Percentiles rank a stretch among this genome's conserved stretches.
phyloP scores from a whole-genome alignment of 1,140 invertebrate genomes.

The Drosophila tropicalis region DNA sequence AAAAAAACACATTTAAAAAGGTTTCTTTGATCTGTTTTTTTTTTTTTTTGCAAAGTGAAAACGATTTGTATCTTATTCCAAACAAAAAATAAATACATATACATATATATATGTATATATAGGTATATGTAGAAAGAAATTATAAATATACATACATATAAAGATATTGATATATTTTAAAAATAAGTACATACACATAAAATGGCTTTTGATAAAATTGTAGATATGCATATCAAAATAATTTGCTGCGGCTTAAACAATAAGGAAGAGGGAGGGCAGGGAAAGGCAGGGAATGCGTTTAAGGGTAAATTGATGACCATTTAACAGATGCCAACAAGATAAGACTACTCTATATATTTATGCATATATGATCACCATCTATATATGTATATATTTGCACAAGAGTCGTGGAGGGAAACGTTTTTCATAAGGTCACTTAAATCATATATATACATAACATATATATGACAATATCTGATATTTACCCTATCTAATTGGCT shows the following conservation, averaged over 20 bases:
- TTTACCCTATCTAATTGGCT: constrained; percentile 8
- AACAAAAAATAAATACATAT: not conserved
- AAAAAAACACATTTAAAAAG: not conserved
- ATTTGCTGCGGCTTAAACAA: constrained; percentile 1
- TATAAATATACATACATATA: constrained; percentile 22
- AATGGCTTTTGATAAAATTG: constrained; percentile 22
- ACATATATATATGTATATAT: no score
- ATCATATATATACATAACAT: not conserved
- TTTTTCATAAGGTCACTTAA: constrained; percentile 12
- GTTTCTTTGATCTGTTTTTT: not conserved
- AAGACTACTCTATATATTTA: not conserved
- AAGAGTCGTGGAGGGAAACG: not conserved
- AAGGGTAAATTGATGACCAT: not conserved
- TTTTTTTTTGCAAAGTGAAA: constrained; percentile 5
- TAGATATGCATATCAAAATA: constrained; percentile 8
- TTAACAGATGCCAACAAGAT: not conserved
- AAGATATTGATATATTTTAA: constrained; percentile 13
- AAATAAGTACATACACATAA: constrained; percentile 18
- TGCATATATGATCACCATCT: not conserved
- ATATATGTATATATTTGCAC: constrained; percentile 1
- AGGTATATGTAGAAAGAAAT: not conserved
- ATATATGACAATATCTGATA: constrained; percentile 3
- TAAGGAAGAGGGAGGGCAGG: not conserved
- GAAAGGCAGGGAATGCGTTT: not conserved
- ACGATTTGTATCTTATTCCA: constrained; percentile 4